These are phyloP conservation scores for Augochlora pura DNA, from an alignment of 1,140 invertebrate species.

Conservation along the genomic window DNA sequence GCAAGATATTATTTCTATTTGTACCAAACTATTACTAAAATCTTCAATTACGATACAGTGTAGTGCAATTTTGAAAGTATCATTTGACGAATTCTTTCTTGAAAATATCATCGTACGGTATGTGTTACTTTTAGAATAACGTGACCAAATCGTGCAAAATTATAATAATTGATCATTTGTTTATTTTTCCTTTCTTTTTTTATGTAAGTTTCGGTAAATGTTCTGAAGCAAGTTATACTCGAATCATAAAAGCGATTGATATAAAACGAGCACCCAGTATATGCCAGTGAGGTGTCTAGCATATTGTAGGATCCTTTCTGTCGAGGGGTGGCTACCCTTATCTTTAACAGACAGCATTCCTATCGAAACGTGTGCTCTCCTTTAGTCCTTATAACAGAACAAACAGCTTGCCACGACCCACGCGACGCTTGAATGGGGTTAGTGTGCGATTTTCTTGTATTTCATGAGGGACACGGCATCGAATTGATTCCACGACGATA, in stretches of 20 bases:
- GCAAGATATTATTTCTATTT: too few species aligned
- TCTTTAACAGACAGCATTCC: conserved; percentile 70
- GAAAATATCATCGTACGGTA: too few species aligned
- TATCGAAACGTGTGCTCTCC: conserved; percentile 57
- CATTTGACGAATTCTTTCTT: too few species aligned
- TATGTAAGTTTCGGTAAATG: background rate
- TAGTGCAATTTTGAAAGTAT: too few species aligned
- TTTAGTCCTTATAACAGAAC: conserved; percentile 39
- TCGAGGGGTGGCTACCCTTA: conserved; percentile 68
- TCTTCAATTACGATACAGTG: too few species aligned
- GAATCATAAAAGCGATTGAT: background rate
- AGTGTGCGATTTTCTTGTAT: conserved; percentile 61
- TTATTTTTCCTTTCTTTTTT: background rate
- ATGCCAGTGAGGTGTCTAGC: conserved; percentile 48
- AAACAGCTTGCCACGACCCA: conserved; percentile 43
- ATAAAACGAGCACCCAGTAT: conserved; percentile 37
- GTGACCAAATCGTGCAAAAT: too few species aligned
- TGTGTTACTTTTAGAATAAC: too few species aligned
- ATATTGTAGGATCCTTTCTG: conserved; percentile 66
- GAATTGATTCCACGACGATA: conserved; percentile 13
- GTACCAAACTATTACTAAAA: too few species aligned
- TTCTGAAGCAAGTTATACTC: background rate
- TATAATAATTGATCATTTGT: too few species aligned
- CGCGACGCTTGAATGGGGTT: conserved; percentile 65
- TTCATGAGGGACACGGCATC: conserved; percentile 17